Evolutionary conservation across 2,888 invertebrate genomes (phyloP), one percentile per base, ranked within the genome.

Genomic region (Galeopsomyia nigrocyanea): DNA sequence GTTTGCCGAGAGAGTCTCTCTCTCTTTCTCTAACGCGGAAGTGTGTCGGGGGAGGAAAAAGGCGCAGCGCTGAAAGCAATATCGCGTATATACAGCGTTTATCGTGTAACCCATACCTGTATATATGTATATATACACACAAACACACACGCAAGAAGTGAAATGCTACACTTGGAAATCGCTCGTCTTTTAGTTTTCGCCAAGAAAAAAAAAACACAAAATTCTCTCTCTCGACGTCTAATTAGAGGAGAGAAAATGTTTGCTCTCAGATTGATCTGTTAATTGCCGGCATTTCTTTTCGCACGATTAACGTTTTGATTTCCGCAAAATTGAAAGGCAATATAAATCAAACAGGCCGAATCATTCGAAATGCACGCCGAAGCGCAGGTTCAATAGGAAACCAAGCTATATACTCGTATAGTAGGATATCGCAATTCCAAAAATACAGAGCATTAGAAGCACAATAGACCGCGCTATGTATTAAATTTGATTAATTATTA

Each of bases 131-230:
- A 14, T 22, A 19, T 51, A 22, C 50, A 14, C 26, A 50, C n/a
- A 17, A 47, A 13, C n/a, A 17, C 22, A 57, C 74, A 74, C 74
- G 71, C 71, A 71, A 74, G 64, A 74, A 74, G 71, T 74, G 71
- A 74, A 74, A 74, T 71, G 71, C n/a, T n/a, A n/a, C 68, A 68
- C 68, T 60, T 55, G 63, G 71, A 21, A 56, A 13, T 14, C 49
- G 53, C 26, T 55, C 55, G 68, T 49, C 61, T 68, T 61, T 19
- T 22, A 14, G 16, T 17, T 46, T 46, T 21, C n/a, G n/a, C n/a
- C n/a, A n/a, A 26, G 26, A 26, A 26, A 26, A 26, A 26, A 39
- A 39, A 10, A 9, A 39, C 31, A n/a, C n/a, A n/a, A n/a, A n/a
- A n/a, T n/a, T n/a, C n/a, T n/a, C n/a, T 26, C 26, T 26, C 26